phyloP scores from a whole-genome alignment of 2,797 vertebrate genomes.

The Rhinella marina region DNA sequence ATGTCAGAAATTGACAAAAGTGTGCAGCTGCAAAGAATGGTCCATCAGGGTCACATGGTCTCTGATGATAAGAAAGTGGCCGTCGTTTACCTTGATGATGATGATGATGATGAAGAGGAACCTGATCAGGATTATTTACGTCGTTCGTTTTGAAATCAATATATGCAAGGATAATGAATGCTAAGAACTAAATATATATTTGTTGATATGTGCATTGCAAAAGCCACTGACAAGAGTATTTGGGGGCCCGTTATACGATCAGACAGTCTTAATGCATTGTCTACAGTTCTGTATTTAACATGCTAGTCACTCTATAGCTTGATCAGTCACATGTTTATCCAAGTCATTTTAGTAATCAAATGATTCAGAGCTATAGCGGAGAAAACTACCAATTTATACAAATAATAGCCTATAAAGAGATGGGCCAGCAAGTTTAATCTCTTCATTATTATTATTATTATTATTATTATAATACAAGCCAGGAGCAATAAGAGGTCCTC shows the following conservation, averaged over 20 bases:
- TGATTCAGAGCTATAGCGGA: background rate
- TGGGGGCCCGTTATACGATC: background rate
- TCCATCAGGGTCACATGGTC: constrained; percentile 76
- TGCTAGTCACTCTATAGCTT: background rate
- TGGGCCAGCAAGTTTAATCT: background rate
- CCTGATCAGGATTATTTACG: constrained; percentile 73
- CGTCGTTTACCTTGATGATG: constrained; percentile 85
- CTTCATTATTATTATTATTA: too few species aligned
- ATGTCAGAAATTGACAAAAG: constrained; percentile 70
- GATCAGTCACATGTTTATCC: background rate
- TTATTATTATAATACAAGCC: too few species aligned
- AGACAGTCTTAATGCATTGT: background rate
- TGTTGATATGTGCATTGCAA: background rate
- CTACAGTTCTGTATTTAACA: background rate
- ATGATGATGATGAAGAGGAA: constrained; percentile 69
- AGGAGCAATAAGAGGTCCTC: background rate
- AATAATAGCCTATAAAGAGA: background rate
- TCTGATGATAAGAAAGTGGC: constrained; percentile 86
- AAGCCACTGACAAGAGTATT: constrained; percentile 7
- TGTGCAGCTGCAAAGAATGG: constrained; percentile 74
- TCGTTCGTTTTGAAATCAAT: constrained; percentile 75
- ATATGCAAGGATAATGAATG: background rate
- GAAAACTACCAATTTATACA: background rate
- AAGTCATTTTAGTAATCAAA: background rate
- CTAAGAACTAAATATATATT: background rate